A percentile compares a stretch with the other conserved stretches of the same genome.
Evolutionary conservation across 2,888 invertebrate genomes (phyloP).

Genomic region (Ypsolopha scabrella): DNA sequence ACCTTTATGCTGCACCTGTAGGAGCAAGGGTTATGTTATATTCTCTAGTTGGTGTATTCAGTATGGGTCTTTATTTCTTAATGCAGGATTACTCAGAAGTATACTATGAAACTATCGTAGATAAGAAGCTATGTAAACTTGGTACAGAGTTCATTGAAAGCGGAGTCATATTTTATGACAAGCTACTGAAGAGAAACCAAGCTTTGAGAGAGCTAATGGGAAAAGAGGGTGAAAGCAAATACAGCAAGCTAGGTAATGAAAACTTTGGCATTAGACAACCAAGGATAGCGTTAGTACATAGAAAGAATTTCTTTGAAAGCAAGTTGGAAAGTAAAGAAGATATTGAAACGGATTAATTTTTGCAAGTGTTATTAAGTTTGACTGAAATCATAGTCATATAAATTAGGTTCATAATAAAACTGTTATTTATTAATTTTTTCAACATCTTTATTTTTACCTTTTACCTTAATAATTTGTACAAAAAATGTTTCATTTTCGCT

Average conservation of each 20-base stretch:
- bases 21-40: constrained; percentile 61
- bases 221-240: constrained; percentile 69
- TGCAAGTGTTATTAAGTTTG: no score
- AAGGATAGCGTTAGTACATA: constrained; percentile 72
- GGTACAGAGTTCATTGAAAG: constrained; percentile 76
- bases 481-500: no score
- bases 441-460: no score
- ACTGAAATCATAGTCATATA: no score
- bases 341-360: not conserved
- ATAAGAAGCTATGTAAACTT: constrained; percentile 71
- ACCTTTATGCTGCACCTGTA: constrained; percentile 67
- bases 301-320: constrained; percentile 75
- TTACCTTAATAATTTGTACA: no score
- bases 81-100: constrained; percentile 75
- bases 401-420: no score
- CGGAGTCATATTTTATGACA: constrained; percentile 82
- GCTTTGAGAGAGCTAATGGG: constrained; percentile 78
- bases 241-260: constrained; percentile 77
- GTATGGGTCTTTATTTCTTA: constrained; percentile 71
- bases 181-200: constrained; percentile 78
- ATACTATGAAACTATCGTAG: constrained; percentile 72
- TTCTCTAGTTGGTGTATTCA: constrained; percentile 65
- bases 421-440: not conserved
- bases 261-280: constrained; percentile 75
- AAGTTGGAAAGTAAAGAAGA: constrained; percentile 30